Evolutionary conservation across 1,140 invertebrate species (phyloP).

Genomic region (Globodera ellingtonae): DNA sequence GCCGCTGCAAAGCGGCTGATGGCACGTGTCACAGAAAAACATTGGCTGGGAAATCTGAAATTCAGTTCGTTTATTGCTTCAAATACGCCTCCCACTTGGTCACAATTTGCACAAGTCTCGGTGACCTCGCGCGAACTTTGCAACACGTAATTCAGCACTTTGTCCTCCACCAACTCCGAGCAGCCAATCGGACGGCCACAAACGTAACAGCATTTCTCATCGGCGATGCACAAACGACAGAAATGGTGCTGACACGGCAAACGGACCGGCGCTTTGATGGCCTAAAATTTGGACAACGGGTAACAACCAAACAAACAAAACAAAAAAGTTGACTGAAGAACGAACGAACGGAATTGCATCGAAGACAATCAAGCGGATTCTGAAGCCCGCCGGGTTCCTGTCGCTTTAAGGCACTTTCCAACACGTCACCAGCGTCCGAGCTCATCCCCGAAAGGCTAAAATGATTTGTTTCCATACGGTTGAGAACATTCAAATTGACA

Average conservation of each 20-base stretch:
- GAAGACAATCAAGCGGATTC: constrained; percentile 22
- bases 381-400: neutral
- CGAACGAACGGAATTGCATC: constrained; percentile 17
- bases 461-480: too few relatives aligned
- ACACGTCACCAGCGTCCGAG: neutral
- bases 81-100: constrained; percentile 40
- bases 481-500: neutral
- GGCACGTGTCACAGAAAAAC: constrained; percentile 64
- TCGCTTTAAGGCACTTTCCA: neutral
- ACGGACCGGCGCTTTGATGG: constrained; percentile 28
- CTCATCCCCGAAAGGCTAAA: neutral
- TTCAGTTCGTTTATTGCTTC: neutral
- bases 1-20: constrained; percentile 58
- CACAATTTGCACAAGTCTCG: constrained; percentile 64
- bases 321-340: neutral
- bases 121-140: constrained; percentile 57
- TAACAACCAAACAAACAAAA: constrained; percentile 1
- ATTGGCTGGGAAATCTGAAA: constrained; percentile 58
- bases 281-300: constrained; percentile 7
- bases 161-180: constrained; percentile 7
- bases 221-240: constrained; percentile 31
- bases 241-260: constrained; percentile 43
- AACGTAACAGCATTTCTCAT: neutral
- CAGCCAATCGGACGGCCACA: constrained; percentile 18
- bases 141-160: constrained; percentile 51